Evolutionary conservation across 2,797 vertebrate genomes (phyloP), one percentile per base, ranked within the genome.

Genomic region (Eutrigla gurnardus): DNA sequence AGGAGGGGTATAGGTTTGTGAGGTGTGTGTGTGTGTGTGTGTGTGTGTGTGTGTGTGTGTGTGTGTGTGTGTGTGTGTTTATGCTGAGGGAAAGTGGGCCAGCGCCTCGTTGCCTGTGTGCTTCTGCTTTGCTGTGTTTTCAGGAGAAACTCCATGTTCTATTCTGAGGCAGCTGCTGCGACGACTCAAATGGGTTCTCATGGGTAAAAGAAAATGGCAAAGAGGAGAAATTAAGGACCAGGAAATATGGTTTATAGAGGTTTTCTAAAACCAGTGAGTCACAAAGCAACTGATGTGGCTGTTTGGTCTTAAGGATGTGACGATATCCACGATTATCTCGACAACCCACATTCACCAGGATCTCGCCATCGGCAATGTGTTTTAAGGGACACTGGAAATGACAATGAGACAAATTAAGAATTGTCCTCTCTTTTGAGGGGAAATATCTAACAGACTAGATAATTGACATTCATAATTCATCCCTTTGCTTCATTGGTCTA

Each of bases 81-180:
- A 68, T 62, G 57, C 70, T 17, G 71, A 73, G 70, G 69, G 74
- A 90, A 90, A 91, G 77, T 89, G 85, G 89, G 88, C 78, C 89
- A 90, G 36, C 17, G 78, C 83, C 78, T 86, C 2, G 5, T 14
- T 60, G 77, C 67, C 61, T 18, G 49, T 45, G 78, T 36, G 72
- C 77, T 78, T 77, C 42, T 70, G 72, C 65, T 77, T 47, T 15
- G 49, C 59, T 3, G 65, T 63, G 47, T 89, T 85, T 88, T 78
- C 49, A 71, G 73, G 64, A 86, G 89, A 84, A 88, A 83, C 80
- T 83, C 77, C 40, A 70, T 78, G 84, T 89, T 86, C 86, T 85
- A 87, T 88, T 91, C 86, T 68, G 75, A 74, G 71, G 61, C 2
- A 10, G 70, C 67, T 39, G 73, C 67, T 61, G 60, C 69, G 12